These are phyloP conservation scores for Zeuzera pyrina DNA, from an alignment of 2,888 invertebrate species.

Conservation along the genomic window DNA sequence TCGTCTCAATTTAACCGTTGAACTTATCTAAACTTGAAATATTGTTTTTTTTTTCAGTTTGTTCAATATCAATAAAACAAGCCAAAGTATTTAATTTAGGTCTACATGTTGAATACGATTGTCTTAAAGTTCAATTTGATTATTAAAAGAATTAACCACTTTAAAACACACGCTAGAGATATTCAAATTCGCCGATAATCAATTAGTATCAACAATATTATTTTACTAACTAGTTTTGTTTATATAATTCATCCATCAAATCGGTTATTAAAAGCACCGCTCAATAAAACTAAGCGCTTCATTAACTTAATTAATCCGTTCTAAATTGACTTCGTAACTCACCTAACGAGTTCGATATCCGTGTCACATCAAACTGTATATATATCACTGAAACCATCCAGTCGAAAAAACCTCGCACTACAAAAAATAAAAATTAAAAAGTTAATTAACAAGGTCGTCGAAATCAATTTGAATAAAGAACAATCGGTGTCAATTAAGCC, in stretches of 20 bases:
- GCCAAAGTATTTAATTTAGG: too few relatives aligned
- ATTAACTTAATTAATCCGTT: constrained; percentile 16
- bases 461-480: constrained; percentile 16
- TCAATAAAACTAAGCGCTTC: constrained; percentile 9
- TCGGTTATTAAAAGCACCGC: constrained; percentile 8
- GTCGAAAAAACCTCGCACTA: constrained; percentile 9
- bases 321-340: constrained; percentile 16
- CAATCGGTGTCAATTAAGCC: constrained; percentile 26
- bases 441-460: constrained; percentile 14
- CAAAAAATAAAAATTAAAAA: constrained; percentile 16
- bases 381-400: constrained; percentile 19
- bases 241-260: constrained; percentile 1
- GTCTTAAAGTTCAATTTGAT: too few relatives aligned
- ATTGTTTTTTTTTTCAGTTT: too few relatives aligned
- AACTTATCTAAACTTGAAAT: too few relatives aligned
- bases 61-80: too few relatives aligned
- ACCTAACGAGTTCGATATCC: constrained; percentile 24
- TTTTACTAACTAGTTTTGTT: constrained; percentile 2
- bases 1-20: too few relatives aligned
- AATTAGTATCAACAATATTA: too few relatives aligned
- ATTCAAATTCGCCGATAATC: too few relatives aligned
- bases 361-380: constrained; percentile 22
- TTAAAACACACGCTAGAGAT: too few relatives aligned
- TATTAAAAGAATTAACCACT: too few relatives aligned
- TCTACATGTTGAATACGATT: too few relatives aligned